phyloP scores from a whole-genome alignment of 2,113 vertebrate species.

The Plectropomus leopardus region DNA sequence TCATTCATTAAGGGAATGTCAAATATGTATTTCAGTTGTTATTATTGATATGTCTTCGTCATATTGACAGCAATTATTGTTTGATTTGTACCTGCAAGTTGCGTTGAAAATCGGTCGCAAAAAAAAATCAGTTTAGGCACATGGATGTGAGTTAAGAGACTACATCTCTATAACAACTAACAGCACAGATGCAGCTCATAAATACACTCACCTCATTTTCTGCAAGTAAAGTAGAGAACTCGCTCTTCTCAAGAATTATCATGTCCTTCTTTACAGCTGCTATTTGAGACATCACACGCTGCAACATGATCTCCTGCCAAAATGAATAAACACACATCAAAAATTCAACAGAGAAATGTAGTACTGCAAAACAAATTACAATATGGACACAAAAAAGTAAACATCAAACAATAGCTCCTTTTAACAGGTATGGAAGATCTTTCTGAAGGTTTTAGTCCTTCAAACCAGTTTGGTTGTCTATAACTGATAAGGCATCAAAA shows the following conservation, averaged over 20 bases:
- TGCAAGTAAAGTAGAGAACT: constrained; percentile 93
- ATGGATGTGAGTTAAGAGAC: no score
- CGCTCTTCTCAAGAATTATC: constrained; percentile 98
- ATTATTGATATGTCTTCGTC: no score
- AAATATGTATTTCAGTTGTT: no score
- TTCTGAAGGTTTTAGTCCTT: neutral
- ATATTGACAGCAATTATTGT: no score
- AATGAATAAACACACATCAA: constrained; percentile 12
- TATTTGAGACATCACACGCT: constrained; percentile 96
- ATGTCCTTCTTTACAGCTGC: constrained; percentile 95
- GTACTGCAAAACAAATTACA: neutral
- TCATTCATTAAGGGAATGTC: no score
- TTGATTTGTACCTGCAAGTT: no score
- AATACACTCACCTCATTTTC: constrained; percentile 91
- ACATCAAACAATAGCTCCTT: no score
- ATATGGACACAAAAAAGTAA: neutral
- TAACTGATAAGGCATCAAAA: neutral
- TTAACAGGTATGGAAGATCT: neutral
- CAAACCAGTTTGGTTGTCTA: neutral
- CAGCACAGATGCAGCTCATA: neutral
- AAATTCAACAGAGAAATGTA: neutral
- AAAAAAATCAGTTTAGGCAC: no score
- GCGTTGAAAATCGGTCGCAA: no score
- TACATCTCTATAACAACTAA: no score
- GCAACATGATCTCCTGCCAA: constrained; percentile 93